Evolutionary conservation across 2,888 invertebrate genomes (phyloP).

Genomic region (Timema cristinae): DNA sequence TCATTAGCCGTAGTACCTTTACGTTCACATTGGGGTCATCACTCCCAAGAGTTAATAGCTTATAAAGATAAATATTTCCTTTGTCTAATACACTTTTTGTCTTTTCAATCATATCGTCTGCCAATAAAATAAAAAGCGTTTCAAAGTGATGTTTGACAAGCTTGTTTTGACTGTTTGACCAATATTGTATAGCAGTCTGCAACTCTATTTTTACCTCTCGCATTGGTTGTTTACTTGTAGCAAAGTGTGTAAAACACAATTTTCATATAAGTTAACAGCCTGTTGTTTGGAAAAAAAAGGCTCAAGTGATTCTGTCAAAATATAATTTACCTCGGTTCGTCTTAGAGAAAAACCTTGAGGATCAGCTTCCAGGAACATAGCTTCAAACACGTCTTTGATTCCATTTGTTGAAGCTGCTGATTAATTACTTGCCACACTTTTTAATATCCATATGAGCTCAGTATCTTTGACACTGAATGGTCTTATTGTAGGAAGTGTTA

Average conservation of each 20-base stretch:
- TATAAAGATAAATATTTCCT: neutral
- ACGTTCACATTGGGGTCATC: neutral
- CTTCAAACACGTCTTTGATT: constrained; percentile 13
- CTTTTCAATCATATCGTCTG: neutral
- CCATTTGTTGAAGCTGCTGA: neutral
- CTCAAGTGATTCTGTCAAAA: constrained; percentile 3
- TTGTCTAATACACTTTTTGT: neutral
- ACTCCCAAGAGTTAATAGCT: neutral
- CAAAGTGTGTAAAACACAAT: neutral
- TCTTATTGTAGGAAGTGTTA: no score
- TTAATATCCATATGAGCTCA: constrained; percentile 7
- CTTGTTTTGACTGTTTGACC: constrained; percentile 1
- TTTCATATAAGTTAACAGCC: neutral
- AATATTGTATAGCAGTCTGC: constrained; percentile 6
- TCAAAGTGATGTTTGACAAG: neutral
- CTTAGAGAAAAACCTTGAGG: constrained; percentile 7
- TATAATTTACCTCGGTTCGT: constrained; percentile 4
- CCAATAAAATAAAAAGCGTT: constrained; percentile 4
- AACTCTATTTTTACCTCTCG: constrained; percentile 8
- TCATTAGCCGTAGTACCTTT: neutral
- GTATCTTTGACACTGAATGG: neutral
- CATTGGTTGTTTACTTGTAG: constrained; percentile 9
- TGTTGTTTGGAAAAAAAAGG: constrained; percentile 12
- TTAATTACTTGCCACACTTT: constrained; percentile 8
- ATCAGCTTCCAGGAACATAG: constrained; percentile 12